A percentile compares a stretch with the other conserved stretches of the same genome.
These are phyloP conservation scores for Xyrauchen texanus DNA, from an alignment of 2,113 vertebrate species.

Conservation along the genomic window DNA sequence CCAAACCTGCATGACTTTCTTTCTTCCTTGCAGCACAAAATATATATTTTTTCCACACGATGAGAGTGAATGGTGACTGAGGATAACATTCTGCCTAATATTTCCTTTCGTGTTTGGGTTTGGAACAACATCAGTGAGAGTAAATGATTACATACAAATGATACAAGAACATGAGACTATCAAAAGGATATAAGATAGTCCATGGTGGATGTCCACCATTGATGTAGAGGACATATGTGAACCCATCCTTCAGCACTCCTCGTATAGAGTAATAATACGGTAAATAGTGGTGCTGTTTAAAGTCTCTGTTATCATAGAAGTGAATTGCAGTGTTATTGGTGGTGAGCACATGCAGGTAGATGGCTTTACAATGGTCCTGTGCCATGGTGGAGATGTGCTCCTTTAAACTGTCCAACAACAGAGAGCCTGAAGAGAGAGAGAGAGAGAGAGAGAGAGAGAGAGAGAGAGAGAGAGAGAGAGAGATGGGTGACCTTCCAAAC, in stretches of 20 bases:
- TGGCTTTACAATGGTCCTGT: slow-evolving; percentile 98
- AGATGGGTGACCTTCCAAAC: neutral
- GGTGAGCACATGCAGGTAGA: slow-evolving; percentile 97
- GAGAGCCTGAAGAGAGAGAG: slow-evolving; percentile 77
- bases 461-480: neutral
- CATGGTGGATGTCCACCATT: slow-evolving; percentile 95
- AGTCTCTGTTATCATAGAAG: slow-evolving; percentile 98
- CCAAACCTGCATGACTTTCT: too few relatives aligned
- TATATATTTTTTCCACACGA: too few relatives aligned
- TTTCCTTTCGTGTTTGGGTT: too few relatives aligned
- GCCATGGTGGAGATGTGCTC: slow-evolving; percentile 95
- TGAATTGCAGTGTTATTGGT: slow-evolving; percentile 95
- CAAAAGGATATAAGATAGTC: slow-evolving; percentile 98
- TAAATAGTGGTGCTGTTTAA: slow-evolving; percentile 97
- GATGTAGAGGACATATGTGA: slow-evolving; percentile 97
- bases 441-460: neutral
- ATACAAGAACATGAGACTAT: neutral
- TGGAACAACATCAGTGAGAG: too few relatives aligned
- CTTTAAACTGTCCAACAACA: slow-evolving; percentile 96
- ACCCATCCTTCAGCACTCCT: slow-evolving; percentile 96
- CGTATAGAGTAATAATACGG: slow-evolving; percentile 99
- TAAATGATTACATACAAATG: neutral
- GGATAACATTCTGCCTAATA: too few relatives aligned
- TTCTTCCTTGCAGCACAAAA: too few relatives aligned
- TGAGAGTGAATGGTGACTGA: too few relatives aligned